phyloP scores from a whole-genome alignment of 1,140 invertebrate genomes.

The Drosophila orena region DNA sequence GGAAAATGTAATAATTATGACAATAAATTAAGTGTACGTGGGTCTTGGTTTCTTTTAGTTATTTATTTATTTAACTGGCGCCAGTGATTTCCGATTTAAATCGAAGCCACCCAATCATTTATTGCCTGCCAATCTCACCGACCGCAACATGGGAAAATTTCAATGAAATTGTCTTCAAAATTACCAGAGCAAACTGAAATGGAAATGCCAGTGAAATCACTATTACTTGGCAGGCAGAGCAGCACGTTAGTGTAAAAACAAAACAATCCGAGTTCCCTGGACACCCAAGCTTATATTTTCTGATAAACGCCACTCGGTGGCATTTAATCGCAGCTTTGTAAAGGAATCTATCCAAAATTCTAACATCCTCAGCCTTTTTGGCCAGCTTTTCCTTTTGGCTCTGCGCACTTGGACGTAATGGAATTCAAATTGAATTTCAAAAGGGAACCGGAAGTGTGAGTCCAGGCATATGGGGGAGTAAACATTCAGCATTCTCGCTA shows the following conservation, averaged over 20 bases:
- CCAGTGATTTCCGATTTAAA: slow-evolving; percentile 12
- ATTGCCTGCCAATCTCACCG: slow-evolving; percentile 23
- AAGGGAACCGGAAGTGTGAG: slow-evolving; percentile 4
- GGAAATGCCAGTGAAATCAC: neutral
- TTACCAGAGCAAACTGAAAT: slow-evolving; percentile 7
- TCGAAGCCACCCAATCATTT: slow-evolving; percentile 20
- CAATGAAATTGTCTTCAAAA: slow-evolving; percentile 26
- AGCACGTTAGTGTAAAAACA: neutral
- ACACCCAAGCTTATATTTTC: neutral
- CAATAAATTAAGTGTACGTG: slow-evolving; percentile 47
- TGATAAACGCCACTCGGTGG: neutral
- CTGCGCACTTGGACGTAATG: slow-evolving; percentile 1
- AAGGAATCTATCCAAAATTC: neutral
- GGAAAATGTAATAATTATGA: slow-evolving; percentile 58
- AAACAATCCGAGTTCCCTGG: neutral
- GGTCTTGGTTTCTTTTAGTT: slow-evolving; percentile 1
- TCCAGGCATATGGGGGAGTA: slow-evolving; percentile 25
- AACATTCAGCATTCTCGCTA: slow-evolving; percentile 54
- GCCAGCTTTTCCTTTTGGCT: neutral
- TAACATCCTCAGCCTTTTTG: neutral
- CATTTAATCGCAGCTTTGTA: neutral
- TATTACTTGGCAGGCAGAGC: neutral
- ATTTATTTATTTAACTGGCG: slow-evolving; percentile 22
- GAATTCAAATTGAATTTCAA: slow-evolving; percentile 33
- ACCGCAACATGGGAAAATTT: slow-evolving; percentile 8